Evolutionary conservation across 2,888 invertebrate species (phyloP).

Genomic region (Endotricha flammealis): DNA sequence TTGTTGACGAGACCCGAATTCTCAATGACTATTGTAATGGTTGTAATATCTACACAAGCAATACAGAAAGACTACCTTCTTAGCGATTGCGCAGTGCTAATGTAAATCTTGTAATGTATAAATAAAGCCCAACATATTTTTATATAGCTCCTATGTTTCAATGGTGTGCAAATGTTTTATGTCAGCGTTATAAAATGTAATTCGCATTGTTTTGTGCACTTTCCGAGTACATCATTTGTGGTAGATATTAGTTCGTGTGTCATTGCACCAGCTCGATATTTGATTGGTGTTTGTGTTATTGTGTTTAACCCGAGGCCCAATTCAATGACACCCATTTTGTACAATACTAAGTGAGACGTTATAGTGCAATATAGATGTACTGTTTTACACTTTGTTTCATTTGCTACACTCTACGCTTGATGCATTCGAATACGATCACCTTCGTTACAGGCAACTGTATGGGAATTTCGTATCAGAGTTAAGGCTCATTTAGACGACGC

Average conservation of each 20-base stretch:
- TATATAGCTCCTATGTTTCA: constrained; percentile 26
- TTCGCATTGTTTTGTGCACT: constrained; percentile 13
- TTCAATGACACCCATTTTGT: constrained; percentile 59
- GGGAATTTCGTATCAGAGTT: too few species aligned
- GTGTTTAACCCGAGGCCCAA: constrained; percentile 13
- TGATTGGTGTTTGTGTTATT: constrained; percentile 38
- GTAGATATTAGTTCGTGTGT: constrained; percentile 24
- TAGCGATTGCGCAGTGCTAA: constrained; percentile 8
- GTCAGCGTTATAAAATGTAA: constrained; percentile 11
- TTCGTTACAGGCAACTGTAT: too few species aligned
- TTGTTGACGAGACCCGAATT: constrained; percentile 53
- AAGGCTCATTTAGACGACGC: too few species aligned
- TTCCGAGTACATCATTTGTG: constrained; percentile 14
- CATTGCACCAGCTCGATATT: constrained; percentile 45
- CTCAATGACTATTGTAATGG: constrained; percentile 43
- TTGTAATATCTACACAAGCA: constrained; percentile 59
- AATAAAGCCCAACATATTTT: constrained; percentile 27
- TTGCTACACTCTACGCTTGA: constrained; percentile 19
- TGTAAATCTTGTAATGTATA: constrained; percentile 26
- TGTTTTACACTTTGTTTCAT: constrained; percentile 54
- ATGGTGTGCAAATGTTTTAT: constrained; percentile 15
- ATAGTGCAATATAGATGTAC: constrained; percentile 77
- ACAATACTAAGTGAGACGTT: constrained; percentile 74
- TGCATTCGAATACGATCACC: too few species aligned
- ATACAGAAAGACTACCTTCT: constrained; percentile 39